Percentiles rank a stretch among this genome's conserved stretches.
Conservation (phyloP, 1,140 invertebrate genomes). For the Helicoverpa zea region DNA sequence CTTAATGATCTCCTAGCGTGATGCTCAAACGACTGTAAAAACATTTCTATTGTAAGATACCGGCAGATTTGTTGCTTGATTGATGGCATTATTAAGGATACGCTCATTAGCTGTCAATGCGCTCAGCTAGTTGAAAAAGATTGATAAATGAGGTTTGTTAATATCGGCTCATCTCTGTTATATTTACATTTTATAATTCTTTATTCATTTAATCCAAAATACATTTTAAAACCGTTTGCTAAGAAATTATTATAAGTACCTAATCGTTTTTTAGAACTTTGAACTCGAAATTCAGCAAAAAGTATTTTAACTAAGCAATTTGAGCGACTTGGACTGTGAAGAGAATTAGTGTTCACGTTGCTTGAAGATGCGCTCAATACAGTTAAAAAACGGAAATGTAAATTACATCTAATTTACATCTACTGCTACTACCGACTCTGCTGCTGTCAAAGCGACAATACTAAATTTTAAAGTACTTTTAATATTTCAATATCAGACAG, state of each 20-base stretch:
- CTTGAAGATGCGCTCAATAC: not conserved
- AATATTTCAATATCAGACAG: not conserved
- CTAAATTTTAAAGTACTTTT: not conserved
- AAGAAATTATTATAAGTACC: not conserved
- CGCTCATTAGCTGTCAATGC: constrained; percentile 22
- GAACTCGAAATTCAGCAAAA: not conserved
- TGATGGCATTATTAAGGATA: constrained; percentile 33
- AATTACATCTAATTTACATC: constrained; percentile 1
- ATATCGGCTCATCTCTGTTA: constrained; percentile 24
- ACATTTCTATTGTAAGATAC: constrained; percentile 19
- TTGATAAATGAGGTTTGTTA: constrained; percentile 17
- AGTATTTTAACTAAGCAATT: not conserved
- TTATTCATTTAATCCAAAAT: not conserved
- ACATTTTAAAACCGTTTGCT: too few species aligned
- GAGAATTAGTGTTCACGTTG: not conserved
- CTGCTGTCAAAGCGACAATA: not conserved
- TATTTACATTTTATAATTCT: not conserved
- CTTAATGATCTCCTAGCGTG: not conserved
- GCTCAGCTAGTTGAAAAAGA: not conserved
- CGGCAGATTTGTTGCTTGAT: constrained; percentile 13
- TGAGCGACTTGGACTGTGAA: not conserved
- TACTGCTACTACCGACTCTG: not conserved
- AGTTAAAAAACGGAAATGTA: not conserved
- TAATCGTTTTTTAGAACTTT: not conserved
- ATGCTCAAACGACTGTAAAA: constrained; percentile 10